Conservation (phyloP, 2,797 vertebrate species). For the Coracias cyanogaster region DNA sequence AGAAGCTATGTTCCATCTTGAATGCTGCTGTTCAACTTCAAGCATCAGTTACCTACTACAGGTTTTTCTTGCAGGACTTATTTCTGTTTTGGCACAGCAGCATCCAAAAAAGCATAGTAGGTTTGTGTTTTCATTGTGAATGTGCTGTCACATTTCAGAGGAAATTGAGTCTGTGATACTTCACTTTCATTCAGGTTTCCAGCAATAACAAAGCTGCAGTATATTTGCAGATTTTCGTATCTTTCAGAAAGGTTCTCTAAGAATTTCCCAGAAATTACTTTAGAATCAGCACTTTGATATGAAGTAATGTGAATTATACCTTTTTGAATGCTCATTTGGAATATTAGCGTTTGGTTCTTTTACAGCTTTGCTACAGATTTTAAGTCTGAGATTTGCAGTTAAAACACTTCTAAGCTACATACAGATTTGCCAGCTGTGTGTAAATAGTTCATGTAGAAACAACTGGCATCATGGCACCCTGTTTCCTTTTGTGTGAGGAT, state of each 20-base stretch:
- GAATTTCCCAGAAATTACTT: background rate
- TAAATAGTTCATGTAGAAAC: background rate
- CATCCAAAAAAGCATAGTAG: conserved; percentile 19
- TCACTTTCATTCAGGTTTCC: conserved; percentile 10
- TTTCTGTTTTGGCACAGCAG: conserved; percentile 30
- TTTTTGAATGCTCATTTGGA: background rate
- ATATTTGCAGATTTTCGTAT: background rate
- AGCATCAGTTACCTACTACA: background rate
- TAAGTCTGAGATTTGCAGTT: background rate
- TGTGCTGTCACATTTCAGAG: conserved; percentile 18
- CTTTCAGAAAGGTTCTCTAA: background rate
- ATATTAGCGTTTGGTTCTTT: background rate
- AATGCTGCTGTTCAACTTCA: conserved; percentile 38
- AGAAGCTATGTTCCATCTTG: conserved; percentile 53
- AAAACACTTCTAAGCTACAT: background rate
- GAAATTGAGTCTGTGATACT: background rate
- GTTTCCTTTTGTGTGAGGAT: background rate
- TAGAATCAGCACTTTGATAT: background rate
- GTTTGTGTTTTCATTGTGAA: conserved; percentile 34
- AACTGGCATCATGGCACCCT: background rate
- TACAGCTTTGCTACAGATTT: background rate
- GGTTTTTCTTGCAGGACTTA: conserved; percentile 50
- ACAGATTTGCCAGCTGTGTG: background rate
- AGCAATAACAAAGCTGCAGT: background rate
- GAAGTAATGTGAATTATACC: background rate